These are phyloP conservation scores for Lepas anatifera DNA, from an alignment of 2,888 invertebrate genomes.

Conservation along the genomic window DNA sequence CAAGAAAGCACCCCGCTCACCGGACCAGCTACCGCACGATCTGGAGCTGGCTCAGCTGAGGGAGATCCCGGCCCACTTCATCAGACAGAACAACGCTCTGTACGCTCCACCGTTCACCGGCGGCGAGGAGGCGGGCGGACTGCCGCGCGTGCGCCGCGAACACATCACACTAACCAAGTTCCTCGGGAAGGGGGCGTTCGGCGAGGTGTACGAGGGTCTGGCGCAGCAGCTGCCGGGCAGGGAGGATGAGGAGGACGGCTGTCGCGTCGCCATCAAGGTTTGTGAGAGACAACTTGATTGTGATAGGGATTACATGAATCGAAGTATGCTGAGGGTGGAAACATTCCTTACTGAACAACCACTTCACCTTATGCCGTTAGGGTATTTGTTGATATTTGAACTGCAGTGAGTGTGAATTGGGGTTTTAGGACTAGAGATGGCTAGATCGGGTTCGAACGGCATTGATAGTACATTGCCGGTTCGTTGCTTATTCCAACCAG, in stretches of 20 bases:
- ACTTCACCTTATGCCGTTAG: no score
- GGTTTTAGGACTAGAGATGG: no score
- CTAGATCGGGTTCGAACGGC: no score
- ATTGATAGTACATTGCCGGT: no score
- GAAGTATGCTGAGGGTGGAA: no score
- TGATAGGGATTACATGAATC: no score
- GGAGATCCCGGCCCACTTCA: conserved; percentile 61
- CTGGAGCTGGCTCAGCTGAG: conserved; percentile 75
- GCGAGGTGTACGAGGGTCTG: conserved; percentile 89
- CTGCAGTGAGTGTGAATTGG: no score
- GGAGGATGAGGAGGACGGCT: conserved; percentile 35
- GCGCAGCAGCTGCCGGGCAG: conserved; percentile 50
- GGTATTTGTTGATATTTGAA: no score
- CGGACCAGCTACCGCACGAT: conserved; percentile 33
- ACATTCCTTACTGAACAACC: no score
- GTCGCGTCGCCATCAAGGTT: conserved; percentile 83
- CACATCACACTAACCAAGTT: conserved; percentile 68
- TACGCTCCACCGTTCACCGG: conserved; percentile 44
- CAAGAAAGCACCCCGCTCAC: conserved; percentile 18
- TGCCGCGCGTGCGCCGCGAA: conserved; percentile 24
- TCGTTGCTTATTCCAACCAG: no score
- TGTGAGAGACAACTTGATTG: no score
- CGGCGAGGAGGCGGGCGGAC: conserved; percentile 21
- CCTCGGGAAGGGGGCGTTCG: conserved; percentile 91
- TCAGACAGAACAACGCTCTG: conserved; percentile 71